Evolutionary conservation across 2,797 vertebrate species (phyloP).

Genomic region (Hafferia zeledoni): DNA sequence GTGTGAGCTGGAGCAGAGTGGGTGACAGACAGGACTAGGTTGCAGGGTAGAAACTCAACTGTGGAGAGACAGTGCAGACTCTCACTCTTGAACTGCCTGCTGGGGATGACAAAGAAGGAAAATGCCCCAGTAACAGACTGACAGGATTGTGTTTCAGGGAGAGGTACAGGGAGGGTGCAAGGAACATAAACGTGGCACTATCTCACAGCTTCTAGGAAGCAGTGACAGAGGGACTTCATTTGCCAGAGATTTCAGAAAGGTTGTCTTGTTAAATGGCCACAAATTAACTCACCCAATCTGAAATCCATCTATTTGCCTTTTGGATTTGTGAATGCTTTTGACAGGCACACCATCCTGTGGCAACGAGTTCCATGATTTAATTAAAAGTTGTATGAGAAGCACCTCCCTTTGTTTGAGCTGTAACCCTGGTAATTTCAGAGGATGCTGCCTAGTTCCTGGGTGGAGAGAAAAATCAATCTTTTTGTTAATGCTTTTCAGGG

Average conservation of each 20-base stretch:
- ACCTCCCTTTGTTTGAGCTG: neutral
- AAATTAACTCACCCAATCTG: neutral
- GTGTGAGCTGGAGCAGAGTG: too few species aligned
- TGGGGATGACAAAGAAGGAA: neutral
- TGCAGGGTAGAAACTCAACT: neutral
- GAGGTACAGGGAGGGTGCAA: neutral
- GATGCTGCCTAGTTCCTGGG: neutral
- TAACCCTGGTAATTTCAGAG: neutral
- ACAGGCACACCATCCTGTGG: neutral
- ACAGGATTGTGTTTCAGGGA: neutral
- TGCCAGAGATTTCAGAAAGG: neutral
- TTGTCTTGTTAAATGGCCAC: neutral
- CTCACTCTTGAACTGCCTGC: neutral
- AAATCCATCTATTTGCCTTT: neutral
- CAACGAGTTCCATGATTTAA: accelerated
- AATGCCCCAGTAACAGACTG: neutral
- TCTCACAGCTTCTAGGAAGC: neutral
- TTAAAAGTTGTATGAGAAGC: neutral
- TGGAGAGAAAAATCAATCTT: neutral
- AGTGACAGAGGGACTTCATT: neutral
- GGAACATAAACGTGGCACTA: neutral
- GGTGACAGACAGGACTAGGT: neutral
- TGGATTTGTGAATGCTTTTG: neutral
- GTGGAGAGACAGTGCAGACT: neutral
- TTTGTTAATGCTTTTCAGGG: slow-evolving; percentile 63